These are phyloP conservation scores for Volucella inflata DNA, from an alignment of 2,888 invertebrate species.

Conservation along the genomic window DNA sequence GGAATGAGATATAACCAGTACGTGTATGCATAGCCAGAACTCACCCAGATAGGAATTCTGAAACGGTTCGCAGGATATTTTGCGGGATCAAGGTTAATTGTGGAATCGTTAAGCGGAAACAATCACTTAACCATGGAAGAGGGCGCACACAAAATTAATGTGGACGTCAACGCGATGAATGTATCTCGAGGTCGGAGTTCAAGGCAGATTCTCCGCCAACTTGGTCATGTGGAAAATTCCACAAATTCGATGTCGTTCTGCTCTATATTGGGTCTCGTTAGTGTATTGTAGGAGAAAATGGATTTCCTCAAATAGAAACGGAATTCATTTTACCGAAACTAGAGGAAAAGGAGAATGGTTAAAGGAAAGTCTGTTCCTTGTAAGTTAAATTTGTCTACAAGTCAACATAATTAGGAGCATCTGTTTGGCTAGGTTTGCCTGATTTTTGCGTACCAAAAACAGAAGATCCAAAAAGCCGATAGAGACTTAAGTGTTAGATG, in stretches of 20 bases:
- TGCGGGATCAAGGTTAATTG: slow-evolving; percentile 57
- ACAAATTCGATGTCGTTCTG: slow-evolving; percentile 25
- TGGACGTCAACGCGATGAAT: slow-evolving; percentile 28
- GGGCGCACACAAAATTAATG: slow-evolving; percentile 17
- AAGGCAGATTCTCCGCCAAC: background rate
- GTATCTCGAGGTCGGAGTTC: slow-evolving; percentile 15
- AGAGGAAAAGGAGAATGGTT: background rate
- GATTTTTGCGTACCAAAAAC: no score
- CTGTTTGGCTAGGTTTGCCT: no score
- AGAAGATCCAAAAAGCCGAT: no score
- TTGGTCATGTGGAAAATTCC: slow-evolving; percentile 33
- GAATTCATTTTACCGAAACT: background rate
- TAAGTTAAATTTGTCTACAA: no score
- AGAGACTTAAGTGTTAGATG: no score
- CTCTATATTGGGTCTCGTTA: slow-evolving; percentile 33
- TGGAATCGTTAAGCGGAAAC: slow-evolving; percentile 46
- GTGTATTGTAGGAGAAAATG: slow-evolving; percentile 1
- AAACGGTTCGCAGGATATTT: slow-evolving; percentile 37
- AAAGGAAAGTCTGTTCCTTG: no score
- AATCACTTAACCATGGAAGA: slow-evolving; percentile 50
- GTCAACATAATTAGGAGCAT: no score
- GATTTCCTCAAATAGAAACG: slow-evolving; percentile 11
- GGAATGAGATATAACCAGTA: background rate
- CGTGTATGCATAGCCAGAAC: no score
- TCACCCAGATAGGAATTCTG: slow-evolving; percentile 4